phyloP scores from a whole-genome alignment of 1,140 invertebrate species.

The Lordiphosa mommai region DNA sequence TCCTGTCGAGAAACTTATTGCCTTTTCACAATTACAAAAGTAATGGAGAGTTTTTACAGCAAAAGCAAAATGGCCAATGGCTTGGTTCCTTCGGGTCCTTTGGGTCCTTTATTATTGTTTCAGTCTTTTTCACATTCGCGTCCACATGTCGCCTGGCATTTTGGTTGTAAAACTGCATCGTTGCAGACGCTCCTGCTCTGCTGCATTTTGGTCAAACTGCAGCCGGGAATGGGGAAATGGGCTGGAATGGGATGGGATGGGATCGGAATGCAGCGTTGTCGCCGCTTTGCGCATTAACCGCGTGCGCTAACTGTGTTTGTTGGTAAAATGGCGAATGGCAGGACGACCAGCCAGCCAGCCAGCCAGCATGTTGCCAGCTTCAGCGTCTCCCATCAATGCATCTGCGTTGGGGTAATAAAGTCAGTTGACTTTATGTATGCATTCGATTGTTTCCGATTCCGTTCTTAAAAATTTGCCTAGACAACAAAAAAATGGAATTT shows the following conservation, averaged over 20 bases:
- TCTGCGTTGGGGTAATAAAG: constrained; percentile 43
- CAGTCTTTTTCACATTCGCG: constrained; percentile 13
- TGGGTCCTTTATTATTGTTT: constrained; percentile 34
- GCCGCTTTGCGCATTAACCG: constrained; percentile 21
- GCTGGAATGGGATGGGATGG: constrained; percentile 8
- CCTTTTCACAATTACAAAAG: constrained; percentile 47
- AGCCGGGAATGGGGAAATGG: constrained; percentile 11
- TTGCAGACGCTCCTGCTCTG: constrained; percentile 6
- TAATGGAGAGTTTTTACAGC: constrained; percentile 46
- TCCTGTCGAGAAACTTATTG: constrained; percentile 28
- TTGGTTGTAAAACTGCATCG: constrained; percentile 5
- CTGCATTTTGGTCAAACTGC: constrained; percentile 12
- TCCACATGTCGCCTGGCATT: constrained; percentile 69
- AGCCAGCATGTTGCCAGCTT: constrained; percentile 9
- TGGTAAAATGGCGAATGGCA: background rate
- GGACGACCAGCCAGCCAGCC: background rate
- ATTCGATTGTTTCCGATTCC: constrained; percentile 24
- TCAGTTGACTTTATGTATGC: constrained; percentile 62
- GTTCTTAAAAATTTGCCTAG: too few species aligned
- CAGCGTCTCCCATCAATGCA: too few species aligned
- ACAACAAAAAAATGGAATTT: too few species aligned
- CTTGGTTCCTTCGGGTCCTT: background rate
- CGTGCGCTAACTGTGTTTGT: background rate
- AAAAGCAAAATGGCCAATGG: background rate
- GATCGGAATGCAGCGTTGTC: constrained; percentile 17